A percentile compares a stretch with the other conserved stretches of the same genome.
Evolutionary conservation across 1,140 invertebrate genomes (phyloP).

Genomic region (Rhyacophila brunnea): DNA sequence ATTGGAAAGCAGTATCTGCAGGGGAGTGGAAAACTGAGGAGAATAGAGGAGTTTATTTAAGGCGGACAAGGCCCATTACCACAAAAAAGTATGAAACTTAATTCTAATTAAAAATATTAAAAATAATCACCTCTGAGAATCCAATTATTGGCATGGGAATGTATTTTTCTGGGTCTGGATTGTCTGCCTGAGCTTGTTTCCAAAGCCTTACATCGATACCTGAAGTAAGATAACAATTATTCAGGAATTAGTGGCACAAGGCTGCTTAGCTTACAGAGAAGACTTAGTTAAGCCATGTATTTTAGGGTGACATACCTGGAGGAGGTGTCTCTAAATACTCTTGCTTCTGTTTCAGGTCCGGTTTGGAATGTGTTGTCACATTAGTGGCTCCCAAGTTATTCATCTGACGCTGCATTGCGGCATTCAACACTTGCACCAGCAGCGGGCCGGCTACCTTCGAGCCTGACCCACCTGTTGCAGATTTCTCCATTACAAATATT

Average conservation of each 20-base stretch:
- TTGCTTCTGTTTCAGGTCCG: conserved; percentile 74
- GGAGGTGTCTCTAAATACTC: conserved; percentile 89
- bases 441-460: conserved; percentile 72
- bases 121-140: conserved; percentile 66
- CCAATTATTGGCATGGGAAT: conserved; percentile 93
- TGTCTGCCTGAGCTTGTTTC: conserved; percentile 90
- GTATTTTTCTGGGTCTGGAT: conserved; percentile 84
- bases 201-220: conserved; percentile 78
- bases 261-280: too few species aligned
- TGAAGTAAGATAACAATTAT: conserved; percentile 39
- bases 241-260: too few species aligned
- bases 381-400: conserved; percentile 64
- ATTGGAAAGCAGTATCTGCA: too few species aligned
- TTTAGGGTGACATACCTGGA: conserved; percentile 59
- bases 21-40: too few species aligned
- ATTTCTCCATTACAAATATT: conserved; percentile 78
- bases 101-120: too few species aligned
- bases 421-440: conserved; percentile 66
- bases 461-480: conserved; percentile 61
- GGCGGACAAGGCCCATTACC: too few species aligned
- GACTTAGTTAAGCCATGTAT: too few species aligned
- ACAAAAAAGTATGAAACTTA: too few species aligned
- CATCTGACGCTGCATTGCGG: conserved; percentile 67
- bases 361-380: conserved; percentile 62
- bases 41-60: too few species aligned